A percentile compares a stretch with the other conserved stretches of the same genome.
Conservation (phyloP, 2,113 vertebrate species). For the Hymenochirus boettgeri region DNA sequence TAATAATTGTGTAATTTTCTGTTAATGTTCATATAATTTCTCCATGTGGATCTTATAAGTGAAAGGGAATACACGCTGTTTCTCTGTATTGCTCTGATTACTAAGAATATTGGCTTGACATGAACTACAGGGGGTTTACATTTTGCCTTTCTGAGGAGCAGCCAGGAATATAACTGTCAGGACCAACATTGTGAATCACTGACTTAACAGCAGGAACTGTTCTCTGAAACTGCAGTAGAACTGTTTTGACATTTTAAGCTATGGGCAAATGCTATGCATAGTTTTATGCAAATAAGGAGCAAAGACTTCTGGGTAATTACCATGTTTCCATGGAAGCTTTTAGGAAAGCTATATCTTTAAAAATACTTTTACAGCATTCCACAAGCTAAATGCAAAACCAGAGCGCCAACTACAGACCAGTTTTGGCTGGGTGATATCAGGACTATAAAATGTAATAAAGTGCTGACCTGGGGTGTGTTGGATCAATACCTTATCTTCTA, state of each 20-base stretch:
- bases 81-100: constrained; percentile 33
- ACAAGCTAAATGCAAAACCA: too few relatives aligned
- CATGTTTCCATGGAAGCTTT: too few relatives aligned
- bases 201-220: constrained; percentile 34
- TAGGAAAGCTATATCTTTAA: too few relatives aligned
- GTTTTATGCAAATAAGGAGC: too few relatives aligned
- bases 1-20: constrained; percentile 28
- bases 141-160: constrained; percentile 28
- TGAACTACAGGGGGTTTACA: constrained; percentile 34
- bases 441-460: too few relatives aligned
- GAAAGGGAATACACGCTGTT: constrained; percentile 26
- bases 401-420: too few relatives aligned
- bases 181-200: constrained; percentile 35
- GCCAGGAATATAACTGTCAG: constrained; percentile 31
- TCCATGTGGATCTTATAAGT: constrained; percentile 33
- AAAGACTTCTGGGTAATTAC: too few relatives aligned
- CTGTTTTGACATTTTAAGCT: constrained; percentile 7
- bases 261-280: too few relatives aligned
- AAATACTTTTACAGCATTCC: too few relatives aligned
- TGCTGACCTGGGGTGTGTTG: too few relatives aligned
- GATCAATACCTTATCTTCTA: too few relatives aligned
- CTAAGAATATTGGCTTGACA: constrained; percentile 37
- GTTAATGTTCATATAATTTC: constrained; percentile 8
- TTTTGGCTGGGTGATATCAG: too few relatives aligned
- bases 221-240: constrained; percentile 14